A percentile compares a stretch with the other conserved stretches of the same genome.
Conservation (phyloP, 2,797 vertebrate species). For the Mustela erminea region DNA sequence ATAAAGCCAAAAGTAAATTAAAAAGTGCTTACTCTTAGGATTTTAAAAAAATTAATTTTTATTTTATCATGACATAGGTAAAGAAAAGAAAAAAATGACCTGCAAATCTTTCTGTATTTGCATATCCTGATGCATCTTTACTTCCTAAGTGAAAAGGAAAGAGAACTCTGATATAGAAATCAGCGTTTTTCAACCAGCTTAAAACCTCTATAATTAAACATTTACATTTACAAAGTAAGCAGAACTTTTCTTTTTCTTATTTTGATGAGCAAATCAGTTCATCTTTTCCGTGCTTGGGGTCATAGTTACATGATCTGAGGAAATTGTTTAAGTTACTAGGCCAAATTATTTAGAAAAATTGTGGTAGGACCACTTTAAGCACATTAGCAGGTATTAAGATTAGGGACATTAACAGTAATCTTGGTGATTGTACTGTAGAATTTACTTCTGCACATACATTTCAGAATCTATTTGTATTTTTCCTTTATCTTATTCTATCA, state of each 20-base stretch:
- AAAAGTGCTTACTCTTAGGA: neutral
- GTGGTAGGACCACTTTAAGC: neutral
- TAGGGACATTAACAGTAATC: neutral
- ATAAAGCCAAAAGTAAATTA: conserved; percentile 49
- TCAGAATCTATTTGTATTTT: conserved; percentile 15
- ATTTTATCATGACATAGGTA: conserved; percentile 11
- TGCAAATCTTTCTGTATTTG: conserved; percentile 11
- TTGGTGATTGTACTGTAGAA: neutral
- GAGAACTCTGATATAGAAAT: neutral
- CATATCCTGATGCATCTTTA: conserved; percentile 22
- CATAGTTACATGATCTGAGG: neutral
- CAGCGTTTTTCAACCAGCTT: neutral
- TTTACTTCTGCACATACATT: neutral
- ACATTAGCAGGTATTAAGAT: neutral
- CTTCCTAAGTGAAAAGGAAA: conserved; percentile 34
- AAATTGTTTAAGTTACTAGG: neutral
- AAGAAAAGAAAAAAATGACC: conserved; percentile 44
- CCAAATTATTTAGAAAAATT: neutral
- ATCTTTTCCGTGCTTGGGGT: neutral
- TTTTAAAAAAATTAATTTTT: conserved; percentile 53
- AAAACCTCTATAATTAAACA: neutral
- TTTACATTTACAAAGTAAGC: neutral
- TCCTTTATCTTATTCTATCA: neutral
- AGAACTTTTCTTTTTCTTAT: neutral
- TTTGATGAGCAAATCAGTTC: neutral